Percentiles rank a stretch among this genome's conserved stretches.
These are phyloP conservation scores for Malacosoma neustria DNA, from an alignment of 2,888 invertebrate genomes.

Conservation along the genomic window DNA sequence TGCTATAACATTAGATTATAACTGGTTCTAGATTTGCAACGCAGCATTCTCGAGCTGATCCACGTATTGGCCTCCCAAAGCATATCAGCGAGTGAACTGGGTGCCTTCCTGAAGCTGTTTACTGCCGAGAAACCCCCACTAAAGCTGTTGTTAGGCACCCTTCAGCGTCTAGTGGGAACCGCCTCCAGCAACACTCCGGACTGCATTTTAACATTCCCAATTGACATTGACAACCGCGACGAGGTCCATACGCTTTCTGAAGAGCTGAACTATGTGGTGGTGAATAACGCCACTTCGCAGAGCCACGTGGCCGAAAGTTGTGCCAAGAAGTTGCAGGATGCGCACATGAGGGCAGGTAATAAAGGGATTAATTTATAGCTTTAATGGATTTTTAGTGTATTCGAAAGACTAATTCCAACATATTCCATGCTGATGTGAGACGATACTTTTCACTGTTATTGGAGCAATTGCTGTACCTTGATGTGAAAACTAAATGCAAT, in stretches of 20 bases:
- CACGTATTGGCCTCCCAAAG: constrained; percentile 67
- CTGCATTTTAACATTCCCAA: constrained; percentile 72
- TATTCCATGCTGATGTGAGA: too few species aligned
- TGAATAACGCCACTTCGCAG: constrained; percentile 29
- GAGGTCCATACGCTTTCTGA: constrained; percentile 20
- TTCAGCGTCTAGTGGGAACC: constrained; percentile 47
- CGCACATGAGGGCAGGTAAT: constrained; percentile 34
- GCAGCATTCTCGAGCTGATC: constrained; percentile 78
- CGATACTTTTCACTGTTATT: too few species aligned
- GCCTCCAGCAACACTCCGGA: constrained; percentile 64
- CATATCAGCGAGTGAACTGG: constrained; percentile 69
- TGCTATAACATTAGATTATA: constrained; percentile 1
- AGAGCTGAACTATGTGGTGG: constrained; percentile 23
- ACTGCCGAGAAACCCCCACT: constrained; percentile 74
- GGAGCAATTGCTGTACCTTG: too few species aligned
- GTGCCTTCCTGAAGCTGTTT: constrained; percentile 75
- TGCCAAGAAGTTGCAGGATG: constrained; percentile 32
- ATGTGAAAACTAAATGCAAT: too few species aligned
- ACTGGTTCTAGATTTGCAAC: constrained; percentile 73
- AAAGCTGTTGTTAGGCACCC: constrained; percentile 57
- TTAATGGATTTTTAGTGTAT: too few species aligned
- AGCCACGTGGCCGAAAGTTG: constrained; percentile 37
- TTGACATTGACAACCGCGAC: constrained; percentile 24
- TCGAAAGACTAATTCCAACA: too few species aligned
- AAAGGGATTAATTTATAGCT: too few species aligned